Evolutionary conservation across 2,797 vertebrate species (phyloP), one percentile per base, ranked within the genome.

Genomic region (Tauraco hartlaubi): DNA sequence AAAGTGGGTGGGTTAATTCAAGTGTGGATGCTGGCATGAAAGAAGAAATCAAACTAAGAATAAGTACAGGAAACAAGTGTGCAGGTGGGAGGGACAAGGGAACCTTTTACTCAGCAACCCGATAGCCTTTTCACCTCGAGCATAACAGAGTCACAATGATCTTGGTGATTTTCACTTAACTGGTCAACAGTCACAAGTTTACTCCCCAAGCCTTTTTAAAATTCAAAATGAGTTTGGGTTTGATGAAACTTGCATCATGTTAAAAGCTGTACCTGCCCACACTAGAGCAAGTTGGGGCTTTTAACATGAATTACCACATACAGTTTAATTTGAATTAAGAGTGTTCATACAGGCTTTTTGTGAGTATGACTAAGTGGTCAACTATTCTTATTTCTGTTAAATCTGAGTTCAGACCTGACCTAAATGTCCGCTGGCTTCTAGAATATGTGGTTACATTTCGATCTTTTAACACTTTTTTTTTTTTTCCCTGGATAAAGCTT

Each of bases 21-120:
- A 92, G 77, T 87, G 85, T 85, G 90, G 92, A 88, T 90, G 83
- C 73, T 91, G 88, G 71, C 77, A 83, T 14, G 75, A 93, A 92
- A 88, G 76, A 94, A 97, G 85, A 92, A 77, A 92, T 71, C 85
- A 95, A 96, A 56, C 74, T 94, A 95, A 89, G 84, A 96, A 64
- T 83, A 83, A 95, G 88, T 82, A 93, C 33, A 88, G 94, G 94
- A 96, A 96, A 96, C 87, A 85, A 95, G 33, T 55, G 67, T 79
- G 88, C 68, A 92, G 85, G 83, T 75, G 73, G 88, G 87, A 90
- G 66, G 63, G 59, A 56, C 20, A 66, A 76, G 76, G 35, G 44
- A 73, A 77, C 79, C n/a, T 21, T 93, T 96, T 89, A 94, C 78
- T 92, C 66, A 87, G 86, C 77, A 95, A 21, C 74, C 48, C 83